These are phyloP conservation scores for Botrylloides violaceus DNA, from an alignment of 23 tunicate genomes.

Conservation along the genomic window DNA sequence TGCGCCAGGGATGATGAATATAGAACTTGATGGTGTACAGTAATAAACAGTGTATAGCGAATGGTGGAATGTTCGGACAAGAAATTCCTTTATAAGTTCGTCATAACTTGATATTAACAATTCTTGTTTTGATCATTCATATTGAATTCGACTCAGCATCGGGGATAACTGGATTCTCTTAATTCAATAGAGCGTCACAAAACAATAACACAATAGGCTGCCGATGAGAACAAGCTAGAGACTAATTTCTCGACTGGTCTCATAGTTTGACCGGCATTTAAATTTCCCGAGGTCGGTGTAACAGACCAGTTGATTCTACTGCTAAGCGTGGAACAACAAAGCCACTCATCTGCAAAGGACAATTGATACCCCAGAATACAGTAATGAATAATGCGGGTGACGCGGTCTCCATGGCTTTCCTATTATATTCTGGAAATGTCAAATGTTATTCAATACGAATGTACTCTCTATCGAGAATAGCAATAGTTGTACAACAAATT, in stretches of 20 bases:
- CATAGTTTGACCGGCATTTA: constrained; percentile 1
- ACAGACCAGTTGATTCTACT: neutral
- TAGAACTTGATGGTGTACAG: no score
- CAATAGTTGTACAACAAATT: no score
- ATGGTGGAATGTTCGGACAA: no score
- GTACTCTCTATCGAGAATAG: constrained; percentile 1
- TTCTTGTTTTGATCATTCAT: neutral
- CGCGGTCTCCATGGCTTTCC: constrained; percentile 24
- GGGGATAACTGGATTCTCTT: neutral
- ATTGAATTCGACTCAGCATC: neutral
- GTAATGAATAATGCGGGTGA: neutral
- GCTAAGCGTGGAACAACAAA: neutral
- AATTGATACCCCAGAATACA: neutral
- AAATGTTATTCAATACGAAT: constrained; percentile 22
- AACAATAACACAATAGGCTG: constrained; percentile 16
- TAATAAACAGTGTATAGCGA: no score
- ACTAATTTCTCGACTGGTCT: neutral
- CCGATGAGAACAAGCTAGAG: neutral
- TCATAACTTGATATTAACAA: neutral
- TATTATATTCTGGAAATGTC: constrained; percentile 15
- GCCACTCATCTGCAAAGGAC: neutral
- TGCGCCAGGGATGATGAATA: no score
- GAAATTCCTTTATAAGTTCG: no score
- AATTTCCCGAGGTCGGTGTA: neutral
- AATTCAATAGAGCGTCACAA: constrained; percentile 16